Evolutionary conservation across 2,888 invertebrate species (phyloP).

Genomic region (Scaptomyza tumidula): DNA sequence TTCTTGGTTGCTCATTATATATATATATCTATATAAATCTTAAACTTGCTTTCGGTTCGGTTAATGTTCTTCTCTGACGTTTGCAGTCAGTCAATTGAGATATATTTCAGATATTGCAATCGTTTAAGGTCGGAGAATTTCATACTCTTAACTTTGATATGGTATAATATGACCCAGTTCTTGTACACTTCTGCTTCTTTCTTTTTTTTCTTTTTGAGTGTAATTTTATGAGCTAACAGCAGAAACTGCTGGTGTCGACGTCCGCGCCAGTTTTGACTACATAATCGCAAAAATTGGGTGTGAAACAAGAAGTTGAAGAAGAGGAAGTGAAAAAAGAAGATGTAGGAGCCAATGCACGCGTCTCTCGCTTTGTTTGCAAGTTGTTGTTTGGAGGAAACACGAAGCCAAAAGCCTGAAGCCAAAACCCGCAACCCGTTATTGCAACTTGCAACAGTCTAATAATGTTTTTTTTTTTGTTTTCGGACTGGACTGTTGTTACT

Average conservation of each 20-base stretch:
- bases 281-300: conserved; percentile 41
- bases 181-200: too few species aligned
- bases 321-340: conserved; percentile 22
- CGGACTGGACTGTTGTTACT: conserved; percentile 8
- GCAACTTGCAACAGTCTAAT: conserved; percentile 14
- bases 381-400: conserved; percentile 12
- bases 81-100: conserved; percentile 4
- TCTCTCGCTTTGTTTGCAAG: conserved; percentile 28
- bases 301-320: conserved; percentile 34
- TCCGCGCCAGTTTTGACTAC: conserved; percentile 55
- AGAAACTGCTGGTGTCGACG: conserved; percentile 39
- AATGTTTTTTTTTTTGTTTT: background rate
- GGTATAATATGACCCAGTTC: too few species aligned
- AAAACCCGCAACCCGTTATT: conserved; percentile 13
- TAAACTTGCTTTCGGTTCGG: background rate
- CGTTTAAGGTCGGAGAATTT: background rate
- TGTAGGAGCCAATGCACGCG: conserved; percentile 46
- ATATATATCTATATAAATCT: conserved; percentile 20
- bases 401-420: conserved; percentile 44
- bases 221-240: conserved; percentile 11
- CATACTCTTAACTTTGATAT: too few species aligned
- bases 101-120: background rate
- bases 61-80: background rate
- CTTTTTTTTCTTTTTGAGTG: conserved; percentile 2
- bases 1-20: conserved; percentile 2